Conservation (phyloP, 2,888 invertebrate genomes). For the Cactoblastis cactorum region DNA sequence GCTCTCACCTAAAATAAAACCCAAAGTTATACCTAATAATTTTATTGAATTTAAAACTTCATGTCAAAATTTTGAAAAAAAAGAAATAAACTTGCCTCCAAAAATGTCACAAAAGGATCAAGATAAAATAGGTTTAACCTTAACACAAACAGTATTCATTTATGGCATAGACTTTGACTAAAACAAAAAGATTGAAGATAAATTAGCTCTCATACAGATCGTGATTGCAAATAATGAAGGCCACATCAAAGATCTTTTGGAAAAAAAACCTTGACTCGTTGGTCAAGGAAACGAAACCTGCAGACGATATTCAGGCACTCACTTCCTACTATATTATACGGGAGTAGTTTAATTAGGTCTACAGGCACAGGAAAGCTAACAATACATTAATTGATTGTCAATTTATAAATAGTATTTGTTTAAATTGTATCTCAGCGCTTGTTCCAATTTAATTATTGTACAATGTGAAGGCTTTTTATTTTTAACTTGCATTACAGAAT, state of each 20-base stretch:
- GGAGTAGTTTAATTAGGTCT: not conserved
- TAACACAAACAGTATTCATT: not conserved
- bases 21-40: too few species aligned
- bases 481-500: too few species aligned
- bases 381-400: not conserved
- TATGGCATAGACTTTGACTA: not conserved
- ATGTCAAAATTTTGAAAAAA: too few species aligned
- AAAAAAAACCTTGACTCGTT: conserved; percentile 10
- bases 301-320: conserved; percentile 1
- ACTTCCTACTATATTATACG: not conserved
- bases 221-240: conserved; percentile 6
- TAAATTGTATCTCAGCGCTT: too few species aligned
- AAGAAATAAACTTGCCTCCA: too few species aligned
- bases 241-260: conserved; percentile 3
- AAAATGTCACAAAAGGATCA: not conserved
- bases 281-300: conserved; percentile 12
- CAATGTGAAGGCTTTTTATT: too few species aligned
- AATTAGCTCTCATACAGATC: not conserved
- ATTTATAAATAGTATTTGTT: too few species aligned
- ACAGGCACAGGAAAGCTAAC: not conserved
- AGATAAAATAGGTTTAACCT: not conserved
- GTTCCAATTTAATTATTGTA: too few species aligned
- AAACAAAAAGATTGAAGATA: not conserved
- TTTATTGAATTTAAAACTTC: too few species aligned
- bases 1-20: too few species aligned